Evolutionary conservation across 2,797 vertebrate species (phyloP).

Genomic region (Tragopan temminckii): DNA sequence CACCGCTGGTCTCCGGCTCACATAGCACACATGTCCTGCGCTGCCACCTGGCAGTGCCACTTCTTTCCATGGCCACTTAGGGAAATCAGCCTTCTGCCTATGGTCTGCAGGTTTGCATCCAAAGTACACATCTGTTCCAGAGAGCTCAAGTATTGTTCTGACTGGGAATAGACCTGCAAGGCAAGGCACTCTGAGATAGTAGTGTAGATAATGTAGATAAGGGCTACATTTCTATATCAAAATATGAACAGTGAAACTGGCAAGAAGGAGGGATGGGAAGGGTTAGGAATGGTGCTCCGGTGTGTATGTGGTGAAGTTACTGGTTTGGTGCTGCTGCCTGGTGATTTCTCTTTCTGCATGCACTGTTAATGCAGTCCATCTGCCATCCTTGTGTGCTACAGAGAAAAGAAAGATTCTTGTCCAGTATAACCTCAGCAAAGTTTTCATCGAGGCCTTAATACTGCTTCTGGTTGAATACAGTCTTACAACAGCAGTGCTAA

Average conservation of each 20-base stretch:
- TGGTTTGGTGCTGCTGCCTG: not conserved
- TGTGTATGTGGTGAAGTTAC: not conserved
- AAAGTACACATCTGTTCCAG: accelerated
- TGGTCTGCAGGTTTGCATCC: not conserved
- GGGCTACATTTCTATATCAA: not conserved
- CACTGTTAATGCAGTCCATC: not conserved
- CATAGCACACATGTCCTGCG: not conserved
- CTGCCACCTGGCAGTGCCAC: not conserved
- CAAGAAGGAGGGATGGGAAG: not conserved
- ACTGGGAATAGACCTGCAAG: not conserved
- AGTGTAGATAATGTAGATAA: not conserved
- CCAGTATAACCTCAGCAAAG: not conserved
- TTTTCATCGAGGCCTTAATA: conserved; percentile 27
- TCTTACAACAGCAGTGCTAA: not conserved
- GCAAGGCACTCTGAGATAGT: not conserved
- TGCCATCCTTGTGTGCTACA: not conserved
- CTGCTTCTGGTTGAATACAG: not conserved
- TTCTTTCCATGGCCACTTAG: accelerated
- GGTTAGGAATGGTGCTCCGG: not conserved
- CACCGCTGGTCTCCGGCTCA: not conserved
- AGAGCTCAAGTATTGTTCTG: accelerated
- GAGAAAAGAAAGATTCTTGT: not conserved
- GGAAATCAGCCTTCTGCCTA: not conserved
- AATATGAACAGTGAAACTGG: not conserved
- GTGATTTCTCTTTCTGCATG: not conserved